Conservation (phyloP, 2,888 invertebrate genomes). For the Nebria salina region DNA sequence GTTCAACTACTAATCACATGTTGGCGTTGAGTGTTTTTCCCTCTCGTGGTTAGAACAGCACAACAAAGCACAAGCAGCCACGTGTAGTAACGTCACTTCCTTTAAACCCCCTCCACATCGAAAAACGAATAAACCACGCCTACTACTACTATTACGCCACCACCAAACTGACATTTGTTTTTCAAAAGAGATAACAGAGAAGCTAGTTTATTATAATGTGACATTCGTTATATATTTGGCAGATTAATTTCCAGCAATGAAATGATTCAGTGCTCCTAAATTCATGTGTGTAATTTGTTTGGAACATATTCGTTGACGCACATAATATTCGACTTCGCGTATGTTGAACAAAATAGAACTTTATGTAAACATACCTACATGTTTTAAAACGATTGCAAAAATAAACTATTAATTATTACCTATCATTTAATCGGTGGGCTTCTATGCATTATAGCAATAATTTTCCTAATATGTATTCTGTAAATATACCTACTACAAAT, state of each 20-base stretch:
- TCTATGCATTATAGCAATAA: not conserved
- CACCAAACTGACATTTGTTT: not conserved
- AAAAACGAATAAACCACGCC: conserved; percentile 29
- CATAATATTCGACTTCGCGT: too few relatives aligned
- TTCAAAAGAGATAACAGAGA: not conserved
- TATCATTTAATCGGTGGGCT: not conserved
- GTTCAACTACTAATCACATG: not conserved
- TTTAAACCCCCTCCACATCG: not conserved
- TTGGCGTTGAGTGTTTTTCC: conserved; percentile 13
- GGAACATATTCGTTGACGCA: too few relatives aligned
- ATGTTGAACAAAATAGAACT: too few relatives aligned
- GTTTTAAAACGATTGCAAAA: not conserved
- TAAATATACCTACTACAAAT: not conserved
- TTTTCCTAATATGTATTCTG: not conserved
- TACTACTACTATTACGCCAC: conserved; percentile 17
- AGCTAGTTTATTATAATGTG: not conserved
- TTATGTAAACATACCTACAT: too few relatives aligned
- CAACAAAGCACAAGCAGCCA: conserved; percentile 6
- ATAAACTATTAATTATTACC: not conserved
- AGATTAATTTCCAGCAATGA: not conserved
- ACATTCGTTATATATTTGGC: not conserved
- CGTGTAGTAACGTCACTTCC: conserved; percentile 45
- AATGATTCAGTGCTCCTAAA: not conserved
- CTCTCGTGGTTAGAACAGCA: conserved; percentile 23
- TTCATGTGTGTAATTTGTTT: too few relatives aligned